These are phyloP conservation scores for Morpho achilles DNA, from an alignment of 2,888 invertebrate genomes.

Conservation along the genomic window DNA sequence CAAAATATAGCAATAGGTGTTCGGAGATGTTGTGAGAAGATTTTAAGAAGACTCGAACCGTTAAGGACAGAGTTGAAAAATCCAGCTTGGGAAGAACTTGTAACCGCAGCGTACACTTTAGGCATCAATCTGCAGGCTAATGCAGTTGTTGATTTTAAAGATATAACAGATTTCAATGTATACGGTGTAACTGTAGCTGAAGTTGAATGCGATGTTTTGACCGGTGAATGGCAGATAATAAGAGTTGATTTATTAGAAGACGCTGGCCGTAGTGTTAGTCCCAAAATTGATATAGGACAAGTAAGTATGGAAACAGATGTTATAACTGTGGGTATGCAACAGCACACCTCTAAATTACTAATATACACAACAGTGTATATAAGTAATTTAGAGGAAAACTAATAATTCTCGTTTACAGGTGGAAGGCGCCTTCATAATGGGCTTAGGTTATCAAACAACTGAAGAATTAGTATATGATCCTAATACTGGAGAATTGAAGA, in stretches of 20 bases:
- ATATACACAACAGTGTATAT: too few species aligned
- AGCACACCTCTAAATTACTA: too few species aligned
- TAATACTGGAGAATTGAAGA: slow-evolving; percentile 78
- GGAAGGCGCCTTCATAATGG: slow-evolving; percentile 48
- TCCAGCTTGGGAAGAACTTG: slow-evolving; percentile 76
- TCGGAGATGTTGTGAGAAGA: slow-evolving; percentile 36
- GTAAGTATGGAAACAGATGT: not conserved
- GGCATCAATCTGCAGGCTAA: slow-evolving; percentile 75
- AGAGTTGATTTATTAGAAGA: slow-evolving; percentile 3
- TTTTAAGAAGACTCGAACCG: slow-evolving; percentile 46
- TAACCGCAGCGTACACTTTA: slow-evolving; percentile 64
- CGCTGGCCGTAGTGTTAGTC: not conserved
- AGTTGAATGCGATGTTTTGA: slow-evolving; percentile 85
- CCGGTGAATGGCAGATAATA: slow-evolving; percentile 74
- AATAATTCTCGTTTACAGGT: slow-evolving; percentile 3
- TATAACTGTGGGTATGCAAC: too few species aligned
- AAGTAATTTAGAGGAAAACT: too few species aligned
- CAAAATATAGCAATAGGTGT: slow-evolving; percentile 46
- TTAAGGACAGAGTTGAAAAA: slow-evolving; percentile 64
- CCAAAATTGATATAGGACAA: not conserved
- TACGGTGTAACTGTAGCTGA: slow-evolving; percentile 81
- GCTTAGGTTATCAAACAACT: slow-evolving; percentile 80
- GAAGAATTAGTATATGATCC: slow-evolving; percentile 80
- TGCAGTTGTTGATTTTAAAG: slow-evolving; percentile 62
- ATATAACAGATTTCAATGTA: slow-evolving; percentile 72